Evolutionary conservation across 2,888 invertebrate species (phyloP).

Genomic region (Druceiella hillmani): DNA sequence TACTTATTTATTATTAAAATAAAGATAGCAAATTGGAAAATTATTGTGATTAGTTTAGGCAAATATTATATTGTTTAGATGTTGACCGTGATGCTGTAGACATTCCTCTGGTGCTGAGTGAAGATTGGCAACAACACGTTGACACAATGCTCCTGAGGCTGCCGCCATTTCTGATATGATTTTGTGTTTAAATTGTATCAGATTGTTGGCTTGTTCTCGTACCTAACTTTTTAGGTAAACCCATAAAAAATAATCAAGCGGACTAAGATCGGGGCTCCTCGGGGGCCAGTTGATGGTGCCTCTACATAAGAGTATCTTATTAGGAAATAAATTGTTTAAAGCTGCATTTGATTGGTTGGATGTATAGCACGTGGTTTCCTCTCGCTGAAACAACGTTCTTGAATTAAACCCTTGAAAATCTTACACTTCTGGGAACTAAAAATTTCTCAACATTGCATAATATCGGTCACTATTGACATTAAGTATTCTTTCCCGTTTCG

Average conservation of each 20-base stretch:
- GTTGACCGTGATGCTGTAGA: too few species aligned
- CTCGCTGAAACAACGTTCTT: conserved; percentile 22
- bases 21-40: too few species aligned
- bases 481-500: conserved; percentile 15
- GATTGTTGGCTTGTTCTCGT: too few species aligned
- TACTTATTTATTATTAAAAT: too few species aligned
- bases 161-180: too few species aligned
- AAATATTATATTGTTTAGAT: too few species aligned
- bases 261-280: conserved; percentile 17
- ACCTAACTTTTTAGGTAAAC: conserved; percentile 20
- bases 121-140: too few species aligned
- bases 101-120: too few species aligned
- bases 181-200: too few species aligned
- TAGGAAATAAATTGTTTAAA: conserved; percentile 17
- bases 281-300: conserved; percentile 21
- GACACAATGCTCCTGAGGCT: too few species aligned
- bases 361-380: conserved; percentile 21
- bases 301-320: conserved; percentile 20
- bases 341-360: conserved; percentile 15
- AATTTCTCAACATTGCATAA: conserved; percentile 21
- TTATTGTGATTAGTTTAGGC: too few species aligned
- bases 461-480: conserved; percentile 24
- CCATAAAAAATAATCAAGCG: conserved; percentile 13
- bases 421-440: conserved; percentile 20
- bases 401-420: conserved; percentile 15